Evolutionary conservation across 2,113 vertebrate species (phyloP).

Genomic region (Strigops habroptila): DNA sequence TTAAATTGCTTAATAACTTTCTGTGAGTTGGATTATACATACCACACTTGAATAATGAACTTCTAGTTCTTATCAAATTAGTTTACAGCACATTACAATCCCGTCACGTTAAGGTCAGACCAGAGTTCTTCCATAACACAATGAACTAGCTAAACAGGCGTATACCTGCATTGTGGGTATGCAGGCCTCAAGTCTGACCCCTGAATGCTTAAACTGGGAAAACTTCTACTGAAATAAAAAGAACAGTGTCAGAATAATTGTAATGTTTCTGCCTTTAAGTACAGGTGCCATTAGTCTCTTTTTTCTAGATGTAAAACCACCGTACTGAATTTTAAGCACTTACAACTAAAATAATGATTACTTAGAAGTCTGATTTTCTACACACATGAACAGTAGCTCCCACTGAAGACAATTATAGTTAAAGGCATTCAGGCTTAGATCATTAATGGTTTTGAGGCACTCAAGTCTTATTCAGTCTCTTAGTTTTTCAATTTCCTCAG

Average conservation of each 20-base stretch:
- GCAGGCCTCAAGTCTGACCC: background rate
- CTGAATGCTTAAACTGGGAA: background rate
- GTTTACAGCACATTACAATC: background rate
- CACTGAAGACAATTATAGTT: background rate
- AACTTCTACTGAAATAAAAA: background rate
- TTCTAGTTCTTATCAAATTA: background rate
- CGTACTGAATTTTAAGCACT: background rate
- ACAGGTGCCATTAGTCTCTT: background rate
- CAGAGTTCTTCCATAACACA: background rate
- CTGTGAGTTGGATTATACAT: background rate
- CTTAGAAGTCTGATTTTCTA: background rate
- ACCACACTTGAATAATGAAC: background rate
- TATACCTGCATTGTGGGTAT: rapidly evolving
- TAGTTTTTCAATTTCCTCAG: background rate
- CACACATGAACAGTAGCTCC: background rate
- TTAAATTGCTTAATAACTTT: background rate
- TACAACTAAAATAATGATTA: background rate
- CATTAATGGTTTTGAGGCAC: background rate
- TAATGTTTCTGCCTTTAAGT: background rate
- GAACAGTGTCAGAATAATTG: background rate
- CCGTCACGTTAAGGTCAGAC: background rate
- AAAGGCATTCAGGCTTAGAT: background rate
- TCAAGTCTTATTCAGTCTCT: background rate
- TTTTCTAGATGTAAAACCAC: background rate
- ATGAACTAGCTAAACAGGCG: background rate